Evolutionary conservation across 2,888 invertebrate species (phyloP), one percentile per base, ranked within the genome.

Genomic region (Pandemis cinnamomeana): DNA sequence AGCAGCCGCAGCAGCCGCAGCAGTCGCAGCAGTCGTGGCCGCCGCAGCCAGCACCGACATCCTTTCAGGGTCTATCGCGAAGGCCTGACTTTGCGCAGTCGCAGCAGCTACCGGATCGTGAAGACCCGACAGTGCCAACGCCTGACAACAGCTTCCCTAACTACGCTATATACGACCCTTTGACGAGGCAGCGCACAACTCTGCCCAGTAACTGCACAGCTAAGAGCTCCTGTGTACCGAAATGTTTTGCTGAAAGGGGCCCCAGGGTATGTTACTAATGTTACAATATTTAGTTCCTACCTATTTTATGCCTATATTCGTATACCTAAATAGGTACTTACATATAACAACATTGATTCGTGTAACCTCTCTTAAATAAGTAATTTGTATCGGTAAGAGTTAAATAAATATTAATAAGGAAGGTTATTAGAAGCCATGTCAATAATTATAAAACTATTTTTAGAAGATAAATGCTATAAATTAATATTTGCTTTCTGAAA

Each of bases 181-280:
- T 84, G 13, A 93, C 93, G 2, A 86, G 83, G 84, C 94, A 81
- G 90, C 95, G 81, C 75, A 86, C 89, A 1, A 84, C 88, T 44
- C 78, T 86, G 27, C 91, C 92, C n/a, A 94, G 94, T 63, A 96
- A 96, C 82, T 96, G 96, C 81, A 95, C 95, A 0, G 96, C 95
- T 11, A 94, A 95, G 0, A 96, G 95, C 73, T 96, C 96, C 81
- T 98, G 98, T 84, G 95, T 96, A 58, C 97, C 98, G 0, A 97
- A 98, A 94, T 98, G 98, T 89, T 96, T 97, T 79, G 98, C 98
- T 0, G 97, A 98, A 89, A 98, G 98, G 90, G 98, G 98, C 85
- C 95, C 95, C 76, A 94, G 97, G 83, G 97, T 97, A 92, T 89
- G 94, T 88, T 51, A 62, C 75, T 72, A 60, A 64, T 58, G 48